These are phyloP conservation scores for Micromussa lordhowensis DNA, from an alignment of 92 coral and sea anemone genomes.

Conservation along the genomic window DNA sequence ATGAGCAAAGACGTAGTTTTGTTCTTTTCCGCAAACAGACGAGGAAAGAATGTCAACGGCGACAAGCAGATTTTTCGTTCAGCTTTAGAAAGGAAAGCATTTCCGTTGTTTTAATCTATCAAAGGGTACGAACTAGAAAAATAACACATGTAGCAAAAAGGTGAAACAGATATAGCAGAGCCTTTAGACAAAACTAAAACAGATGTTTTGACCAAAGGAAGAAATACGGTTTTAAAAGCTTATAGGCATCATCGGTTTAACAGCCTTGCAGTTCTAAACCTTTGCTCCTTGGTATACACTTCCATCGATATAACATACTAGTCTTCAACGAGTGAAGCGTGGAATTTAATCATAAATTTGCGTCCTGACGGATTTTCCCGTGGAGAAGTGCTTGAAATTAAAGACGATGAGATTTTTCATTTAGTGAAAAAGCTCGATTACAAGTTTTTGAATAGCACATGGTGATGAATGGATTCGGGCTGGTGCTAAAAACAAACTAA, in stretches of 20 bases:
- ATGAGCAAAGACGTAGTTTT: neutral
- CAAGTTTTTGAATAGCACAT: neutral
- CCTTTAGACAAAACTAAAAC: slow-evolving; percentile 25
- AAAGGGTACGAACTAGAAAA: slow-evolving; percentile 31
- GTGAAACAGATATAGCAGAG: slow-evolving; percentile 71
- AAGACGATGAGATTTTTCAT: neutral
- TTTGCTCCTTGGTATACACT: neutral
- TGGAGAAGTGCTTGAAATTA: slow-evolving; percentile 9
- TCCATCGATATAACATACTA: too few species aligned
- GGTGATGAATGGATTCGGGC: neutral
- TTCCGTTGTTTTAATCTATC: slow-evolving; percentile 46
- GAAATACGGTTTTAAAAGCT: neutral
- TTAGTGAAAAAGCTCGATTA: neutral
- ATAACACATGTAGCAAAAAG: slow-evolving; percentile 52
- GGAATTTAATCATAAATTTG: neutral
- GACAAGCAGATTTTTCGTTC: neutral
- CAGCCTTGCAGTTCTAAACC: neutral
- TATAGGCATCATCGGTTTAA: neutral
- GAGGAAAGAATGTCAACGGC: neutral
- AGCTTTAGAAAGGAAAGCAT: slow-evolving; percentile 26
- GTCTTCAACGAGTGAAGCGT: neutral
- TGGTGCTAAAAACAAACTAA: neutral
- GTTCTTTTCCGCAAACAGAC: slow-evolving; percentile 17
- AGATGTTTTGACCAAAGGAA: slow-evolving; percentile 28
- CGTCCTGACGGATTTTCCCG: neutral